Conservation (phyloP, 2,113 vertebrate species). For the Uropsilus gracilis region DNA sequence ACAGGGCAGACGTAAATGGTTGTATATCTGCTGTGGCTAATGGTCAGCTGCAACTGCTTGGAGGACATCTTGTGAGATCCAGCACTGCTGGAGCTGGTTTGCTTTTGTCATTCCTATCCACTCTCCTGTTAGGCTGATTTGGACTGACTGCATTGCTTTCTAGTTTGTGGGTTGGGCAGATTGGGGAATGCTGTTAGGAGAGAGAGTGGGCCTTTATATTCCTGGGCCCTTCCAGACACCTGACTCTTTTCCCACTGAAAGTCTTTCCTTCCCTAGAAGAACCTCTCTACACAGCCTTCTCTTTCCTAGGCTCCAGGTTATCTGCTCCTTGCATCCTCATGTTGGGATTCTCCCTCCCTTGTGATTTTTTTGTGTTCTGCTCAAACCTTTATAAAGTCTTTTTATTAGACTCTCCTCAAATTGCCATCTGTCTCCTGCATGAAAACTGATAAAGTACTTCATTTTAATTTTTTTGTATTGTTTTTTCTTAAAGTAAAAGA, state of each 20-base stretch:
- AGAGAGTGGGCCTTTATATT: neutral
- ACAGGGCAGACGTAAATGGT: neutral
- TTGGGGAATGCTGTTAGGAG: neutral
- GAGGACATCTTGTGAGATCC: neutral
- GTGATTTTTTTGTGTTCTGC: neutral
- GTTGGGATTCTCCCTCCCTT: neutral
- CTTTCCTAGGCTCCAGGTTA: neutral
- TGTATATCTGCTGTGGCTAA: neutral
- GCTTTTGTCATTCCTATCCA: neutral
- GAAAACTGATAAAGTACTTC: neutral
- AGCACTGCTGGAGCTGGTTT: accelerated
- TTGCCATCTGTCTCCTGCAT: slow-evolving; percentile 27
- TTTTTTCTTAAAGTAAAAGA: slow-evolving; percentile 15
- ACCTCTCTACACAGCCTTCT: neutral
- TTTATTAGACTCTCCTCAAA: slow-evolving; percentile 35
- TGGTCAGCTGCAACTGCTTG: neutral
- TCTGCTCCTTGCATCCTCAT: neutral
- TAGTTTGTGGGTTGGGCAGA: neutral
- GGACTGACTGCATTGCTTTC: neutral
- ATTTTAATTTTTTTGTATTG: neutral
- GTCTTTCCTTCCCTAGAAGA: neutral
- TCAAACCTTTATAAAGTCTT: slow-evolving; percentile 12
- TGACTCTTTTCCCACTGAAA: neutral
- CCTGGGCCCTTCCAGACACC: neutral
- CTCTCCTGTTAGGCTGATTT: too few relatives aligned